Evolutionary conservation across 64 coral and sea anemone genomes (phyloP), one percentile per base, ranked within the genome.

Genomic region (Acropora tenuis): DNA sequence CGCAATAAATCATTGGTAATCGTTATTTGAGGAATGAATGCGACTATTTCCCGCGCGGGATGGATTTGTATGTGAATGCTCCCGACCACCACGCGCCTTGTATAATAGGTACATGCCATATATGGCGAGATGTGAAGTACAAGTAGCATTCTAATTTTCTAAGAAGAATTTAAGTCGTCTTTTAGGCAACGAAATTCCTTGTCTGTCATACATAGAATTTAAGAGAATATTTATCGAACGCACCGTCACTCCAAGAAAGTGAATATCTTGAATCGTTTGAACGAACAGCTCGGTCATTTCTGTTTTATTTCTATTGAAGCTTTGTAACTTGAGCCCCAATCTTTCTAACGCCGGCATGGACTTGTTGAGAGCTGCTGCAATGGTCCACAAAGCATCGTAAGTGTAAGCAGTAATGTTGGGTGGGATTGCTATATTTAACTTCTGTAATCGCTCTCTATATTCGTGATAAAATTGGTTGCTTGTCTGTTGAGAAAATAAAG

Each of bases 321-420:
- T 44, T 81, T 94, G 86, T 75, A 93, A 72, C 6, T 81, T n/a
- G 15, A 88, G 69, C 9, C 86, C 79, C 45, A 89, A 82, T 15
- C 3, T 5, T 18, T 85, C 43, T 16, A 96, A 47, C 1, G 50
- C 57, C 11, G 94, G 87, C 53, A 96, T 89, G 6, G 94, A 93
- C 11, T 93, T 80, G 47, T 93, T 96, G 71, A 96, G 82, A 6
- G 91, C 61, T 0, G 66, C 76, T n/a, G 94, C 94, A 41, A 93
- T 78, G 3, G 84, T 77, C 94, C 94, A 96, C 13, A 96, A n/a
- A 10, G 94, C 94, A 47, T 96, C 94, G 47, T 96, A 96, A 8
- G 94, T 86, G 47, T 96, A 96, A 9, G 91, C 91, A 43, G 94
- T 96, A 49, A 87, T 93, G 67, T 96, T 96, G 3, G 91, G 91